Conservation (phyloP, 2,888 invertebrate species). For the Hypomecis punctinalis region DNA sequence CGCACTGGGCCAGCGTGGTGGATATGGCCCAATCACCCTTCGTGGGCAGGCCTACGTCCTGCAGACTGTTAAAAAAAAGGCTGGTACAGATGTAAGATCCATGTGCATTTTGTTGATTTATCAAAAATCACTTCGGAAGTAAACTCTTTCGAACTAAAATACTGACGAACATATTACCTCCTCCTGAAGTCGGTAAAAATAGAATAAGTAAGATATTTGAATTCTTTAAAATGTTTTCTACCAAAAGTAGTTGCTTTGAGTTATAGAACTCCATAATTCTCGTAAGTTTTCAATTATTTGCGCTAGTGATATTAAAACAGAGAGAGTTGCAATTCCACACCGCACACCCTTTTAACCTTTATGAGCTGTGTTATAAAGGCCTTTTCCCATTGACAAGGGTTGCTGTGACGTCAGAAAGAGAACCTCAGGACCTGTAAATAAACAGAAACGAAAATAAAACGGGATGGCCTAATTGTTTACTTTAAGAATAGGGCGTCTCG, state of each 20-base stretch:
- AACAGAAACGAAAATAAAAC: conserved; percentile 58
- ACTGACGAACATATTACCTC: too few species aligned
- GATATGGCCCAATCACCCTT: too few species aligned
- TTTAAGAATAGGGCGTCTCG: conserved; percentile 50
- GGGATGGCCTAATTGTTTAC: conserved; percentile 61
- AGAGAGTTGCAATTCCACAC: conserved; percentile 28
- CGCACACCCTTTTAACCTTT: conserved; percentile 27
- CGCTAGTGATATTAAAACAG: conserved; percentile 28
- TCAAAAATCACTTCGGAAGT: too few species aligned
- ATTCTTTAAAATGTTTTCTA: background rate
- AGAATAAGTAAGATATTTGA: background rate
- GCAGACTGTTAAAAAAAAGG: too few species aligned
- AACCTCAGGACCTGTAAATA: conserved; percentile 54
- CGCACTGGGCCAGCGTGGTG: too few species aligned
- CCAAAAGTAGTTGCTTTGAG: background rate
- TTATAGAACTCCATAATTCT: conserved; percentile 12
- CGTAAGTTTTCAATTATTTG: conserved; percentile 32
- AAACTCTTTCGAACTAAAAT: too few species aligned
- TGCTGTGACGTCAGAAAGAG: conserved; percentile 48
- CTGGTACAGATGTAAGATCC: too few species aligned
- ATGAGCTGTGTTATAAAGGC: conserved; percentile 36
- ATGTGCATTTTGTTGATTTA: too few species aligned
- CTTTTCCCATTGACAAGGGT: conserved; percentile 36
- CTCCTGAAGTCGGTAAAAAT: too few species aligned
- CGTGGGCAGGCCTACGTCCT: too few species aligned